A percentile compares a stretch with the other conserved stretches of the same genome.
Evolutionary conservation across 2,113 vertebrate genomes (phyloP).

Genomic region (Ivindomyrus marchei): DNA sequence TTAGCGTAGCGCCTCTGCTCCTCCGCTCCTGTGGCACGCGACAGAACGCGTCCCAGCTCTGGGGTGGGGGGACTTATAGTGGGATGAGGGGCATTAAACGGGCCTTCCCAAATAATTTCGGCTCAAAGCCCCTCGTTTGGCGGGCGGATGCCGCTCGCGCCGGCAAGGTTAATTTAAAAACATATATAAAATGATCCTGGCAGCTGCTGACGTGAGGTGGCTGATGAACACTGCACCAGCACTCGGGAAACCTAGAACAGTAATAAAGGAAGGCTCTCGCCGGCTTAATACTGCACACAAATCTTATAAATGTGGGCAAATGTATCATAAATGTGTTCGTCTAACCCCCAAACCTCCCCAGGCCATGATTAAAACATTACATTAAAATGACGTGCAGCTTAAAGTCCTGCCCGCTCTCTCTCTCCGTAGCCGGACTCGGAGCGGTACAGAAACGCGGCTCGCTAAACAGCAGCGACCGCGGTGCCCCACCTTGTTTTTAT

Average conservation of each 20-base stretch:
- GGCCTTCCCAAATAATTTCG: slow-evolving; percentile 14
- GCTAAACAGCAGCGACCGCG: slow-evolving; percentile 31
- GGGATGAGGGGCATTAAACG: neutral
- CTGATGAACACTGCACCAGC: slow-evolving; percentile 5
- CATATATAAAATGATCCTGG: neutral
- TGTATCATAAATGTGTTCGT: slow-evolving; percentile 16
- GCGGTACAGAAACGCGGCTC: neutral
- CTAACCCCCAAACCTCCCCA: neutral
- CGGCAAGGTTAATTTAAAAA: slow-evolving; percentile 19
- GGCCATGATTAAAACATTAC: slow-evolving; percentile 15
- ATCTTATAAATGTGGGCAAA: slow-evolving; percentile 10
- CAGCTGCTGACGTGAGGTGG: neutral
- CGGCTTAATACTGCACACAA: neutral
- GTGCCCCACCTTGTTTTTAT: slow-evolving; percentile 34
- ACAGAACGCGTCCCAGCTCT: neutral
- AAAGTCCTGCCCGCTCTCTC: neutral
- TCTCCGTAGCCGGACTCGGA: neutral
- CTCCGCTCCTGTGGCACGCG: neutral
- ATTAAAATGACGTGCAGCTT: slow-evolving; percentile 20
- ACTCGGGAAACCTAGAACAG: slow-evolving; percentile 2
- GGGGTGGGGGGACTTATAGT: neutral
- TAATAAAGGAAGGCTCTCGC: slow-evolving; percentile 2
- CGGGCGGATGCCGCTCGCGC: neutral
- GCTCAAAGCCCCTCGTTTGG: slow-evolving; percentile 4
- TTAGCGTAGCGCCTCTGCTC: neutral